Base-by-base conservation (phyloP, 2,797 vertebrate species). In the Hipposideros larvatus region DNA sequence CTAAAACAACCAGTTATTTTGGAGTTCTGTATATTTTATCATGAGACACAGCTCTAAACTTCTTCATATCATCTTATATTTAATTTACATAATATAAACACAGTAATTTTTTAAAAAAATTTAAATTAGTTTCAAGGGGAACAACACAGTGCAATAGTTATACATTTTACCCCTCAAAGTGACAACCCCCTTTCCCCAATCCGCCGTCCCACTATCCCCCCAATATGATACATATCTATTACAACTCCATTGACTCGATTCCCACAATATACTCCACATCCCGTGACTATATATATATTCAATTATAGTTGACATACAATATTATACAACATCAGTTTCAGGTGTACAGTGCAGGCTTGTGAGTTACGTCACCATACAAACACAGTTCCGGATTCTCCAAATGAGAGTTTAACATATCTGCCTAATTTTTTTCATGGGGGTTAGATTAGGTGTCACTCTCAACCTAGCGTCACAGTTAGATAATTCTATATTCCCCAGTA, bases 31-130 rank as follows among this genome's bases (percentile, higher is more conserved):
- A 65, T 31, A 70, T 92, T 85, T 89, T 66, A 92, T 74, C 15
- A 82, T 26, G 70, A 96, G 9, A 78, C 31, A 83, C 3, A 94
- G 31, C 11, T 94, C 55, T 65, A 57, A 87, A 92, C 6, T 91
- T 77, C 34, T 65, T 78, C 43, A 80, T 84, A 71, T 55, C 19
- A 83, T 37, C 3, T 74, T 71, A 37, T 73, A 82, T 87, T 88
- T 92, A 82, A 83, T 80, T 83, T 11, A 57, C 31, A 84, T 48
- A 95, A 95, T 66, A 0, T 22, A 80, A 87, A 96, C 88, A 63
- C 59, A 61, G 10, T 68, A 61, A 83, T 6, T 43, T 43, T 43
- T 43, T 43, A 37, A 37, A 37, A 37, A 3, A 37, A 37, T 37
- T 37, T 37, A 37, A 37, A 37, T 37, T 37, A 37, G 37, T 37